Percentiles rank a stretch among this genome's conserved stretches.
These are phyloP conservation scores for Aleiodes sp. DNA, from an alignment of 1,140 invertebrate species.

Conservation along the genomic window DNA sequence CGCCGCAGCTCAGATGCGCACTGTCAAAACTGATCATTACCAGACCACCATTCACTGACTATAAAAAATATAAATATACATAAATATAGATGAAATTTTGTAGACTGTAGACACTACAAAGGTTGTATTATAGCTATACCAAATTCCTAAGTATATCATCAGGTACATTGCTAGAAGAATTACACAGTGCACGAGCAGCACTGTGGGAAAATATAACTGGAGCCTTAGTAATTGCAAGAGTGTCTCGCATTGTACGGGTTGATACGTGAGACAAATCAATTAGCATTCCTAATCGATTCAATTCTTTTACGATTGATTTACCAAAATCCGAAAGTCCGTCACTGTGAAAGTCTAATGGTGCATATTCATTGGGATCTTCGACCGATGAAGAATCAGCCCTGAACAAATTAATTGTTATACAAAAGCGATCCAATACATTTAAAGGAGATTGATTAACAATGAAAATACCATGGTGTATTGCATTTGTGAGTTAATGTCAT, in stretches of 20 bases:
- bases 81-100: slow-evolving; percentile 19
- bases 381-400: slow-evolving; percentile 68
- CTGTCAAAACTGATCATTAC: slow-evolving; percentile 90
- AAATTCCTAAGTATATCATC: slow-evolving; percentile 85
- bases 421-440: neutral
- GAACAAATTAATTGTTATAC: no score
- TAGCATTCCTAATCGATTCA: slow-evolving; percentile 93
- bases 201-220: slow-evolving; percentile 95
- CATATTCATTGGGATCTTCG: slow-evolving; percentile 64
- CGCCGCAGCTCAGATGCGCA: slow-evolving; percentile 69
- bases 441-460: no score
- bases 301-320: slow-evolving; percentile 82
- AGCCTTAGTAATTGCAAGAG: slow-evolving; percentile 81
- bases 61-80: slow-evolving; percentile 31
- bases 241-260: slow-evolving; percentile 84
- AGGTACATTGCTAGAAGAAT: slow-evolving; percentile 87
- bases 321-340: slow-evolving; percentile 77
- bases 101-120: neutral
- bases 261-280: slow-evolving; percentile 92
- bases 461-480: slow-evolving; percentile 82
- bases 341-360: slow-evolving; percentile 67
- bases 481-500: slow-evolving; percentile 89
- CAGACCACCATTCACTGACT: slow-evolving; percentile 81
- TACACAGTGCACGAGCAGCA: slow-evolving; percentile 84
- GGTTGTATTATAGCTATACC: slow-evolving; percentile 64